phyloP scores from a whole-genome alignment of 1,140 invertebrate species.

The Zophobas morio region DNA sequence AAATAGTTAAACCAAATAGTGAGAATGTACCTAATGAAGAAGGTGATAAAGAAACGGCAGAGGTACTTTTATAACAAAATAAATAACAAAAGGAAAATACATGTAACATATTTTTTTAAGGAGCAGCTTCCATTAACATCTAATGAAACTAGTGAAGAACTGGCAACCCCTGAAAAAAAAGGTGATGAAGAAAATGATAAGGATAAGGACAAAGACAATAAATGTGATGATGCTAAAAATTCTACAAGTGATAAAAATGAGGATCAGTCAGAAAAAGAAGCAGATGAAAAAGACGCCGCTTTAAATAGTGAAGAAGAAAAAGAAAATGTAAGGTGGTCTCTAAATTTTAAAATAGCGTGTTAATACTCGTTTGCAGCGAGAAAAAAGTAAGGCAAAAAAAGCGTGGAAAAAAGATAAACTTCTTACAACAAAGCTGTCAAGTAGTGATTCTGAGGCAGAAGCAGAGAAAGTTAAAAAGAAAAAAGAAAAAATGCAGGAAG shows the following conservation, averaged over 20 bases:
- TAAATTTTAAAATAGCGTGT: not conserved
- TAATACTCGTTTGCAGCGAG: not conserved
- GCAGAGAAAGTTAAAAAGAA: constrained; percentile 54
- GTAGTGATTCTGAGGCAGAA: constrained; percentile 57
- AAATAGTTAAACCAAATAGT: too few species aligned
- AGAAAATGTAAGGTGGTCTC: constrained; percentile 28
- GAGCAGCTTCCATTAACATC: not conserved
- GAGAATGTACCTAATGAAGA: too few species aligned
- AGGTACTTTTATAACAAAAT: too few species aligned
- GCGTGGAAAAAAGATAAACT: constrained; percentile 52
- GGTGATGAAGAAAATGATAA: constrained; percentile 20
- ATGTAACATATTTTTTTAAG: too few species aligned
- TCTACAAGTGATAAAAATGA: constrained; percentile 18
- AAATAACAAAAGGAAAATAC: too few species aligned
- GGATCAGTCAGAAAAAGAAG: constrained; percentile 20
- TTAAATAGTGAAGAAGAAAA: constrained; percentile 24
- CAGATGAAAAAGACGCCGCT: constrained; percentile 29
- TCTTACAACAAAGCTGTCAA: constrained; percentile 50
- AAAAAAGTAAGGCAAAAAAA: constrained; percentile 30
- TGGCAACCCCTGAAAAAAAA: too few species aligned
- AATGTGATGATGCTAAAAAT: constrained; percentile 34
- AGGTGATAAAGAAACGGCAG: too few species aligned
- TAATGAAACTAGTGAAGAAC: constrained; percentile 8
- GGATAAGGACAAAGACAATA: constrained; percentile 11
- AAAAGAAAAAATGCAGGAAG: constrained; percentile 48